Base-by-base conservation (phyloP, 1,140 invertebrate genomes). In the Adelges cooleyi region DNA sequence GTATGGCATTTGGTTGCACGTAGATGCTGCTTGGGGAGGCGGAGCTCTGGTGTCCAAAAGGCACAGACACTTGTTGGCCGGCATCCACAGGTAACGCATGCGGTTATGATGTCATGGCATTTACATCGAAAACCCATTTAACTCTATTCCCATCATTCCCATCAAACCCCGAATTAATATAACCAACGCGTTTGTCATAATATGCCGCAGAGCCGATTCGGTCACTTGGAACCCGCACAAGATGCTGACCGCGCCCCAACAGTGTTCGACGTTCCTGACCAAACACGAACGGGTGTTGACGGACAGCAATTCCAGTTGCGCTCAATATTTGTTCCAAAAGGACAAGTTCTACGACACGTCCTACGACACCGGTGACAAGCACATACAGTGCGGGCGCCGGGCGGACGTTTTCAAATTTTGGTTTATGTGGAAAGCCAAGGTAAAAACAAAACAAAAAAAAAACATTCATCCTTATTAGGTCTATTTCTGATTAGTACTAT, bases 391-490 rank as follows among this genome's bases (percentile, higher is more conserved):
- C 72, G 94, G 94, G 0, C 79, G 94, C n/a, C 81, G 91, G 67
- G 93, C 91, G 11, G 94, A 98, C 72, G 89, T 95, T 2, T 80
- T 96, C 48, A 97, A 97, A 74, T 90, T 97, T 71, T 98, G 94
- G 94, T 86, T 93, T 69, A 95, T 95, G 92, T 97, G 94, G 95
- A 92, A 92, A 71, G 90, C 90, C 1, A 95, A 94, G 74, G 79
- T 79, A 69, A 33, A 33, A 33, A 33, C 29, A 6, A n/a, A n/a
- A n/a, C n/a, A n/a, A n/a, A n/a, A n/a, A n/a, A n/a, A n/a, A n/a
- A n/a, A n/a, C n/a, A n/a, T n/a, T n/a, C n/a, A n/a, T n/a, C n/a
- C n/a, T n/a, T n/a, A n/a, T n/a, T n/a, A n/a, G n/a, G n/a, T n/a
- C n/a, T n/a, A n/a, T n/a, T n/a, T n/a, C n/a, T n/a, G n/a, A n/a